Conservation (phyloP, 2,113 vertebrate species). For the Otus sunia region DNA sequence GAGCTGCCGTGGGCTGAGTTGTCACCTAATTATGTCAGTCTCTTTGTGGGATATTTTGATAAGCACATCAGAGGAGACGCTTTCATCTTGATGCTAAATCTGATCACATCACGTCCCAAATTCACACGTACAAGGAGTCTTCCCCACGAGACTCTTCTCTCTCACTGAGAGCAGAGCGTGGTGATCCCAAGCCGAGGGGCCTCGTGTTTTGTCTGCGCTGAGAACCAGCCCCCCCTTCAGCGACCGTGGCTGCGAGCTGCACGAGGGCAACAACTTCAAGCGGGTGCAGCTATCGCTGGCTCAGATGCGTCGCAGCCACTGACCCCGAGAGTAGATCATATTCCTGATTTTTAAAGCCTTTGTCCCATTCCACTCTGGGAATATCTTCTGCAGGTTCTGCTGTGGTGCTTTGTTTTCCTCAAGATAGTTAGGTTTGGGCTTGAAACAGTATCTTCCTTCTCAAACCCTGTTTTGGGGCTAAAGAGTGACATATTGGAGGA, state of each 20-base stretch:
- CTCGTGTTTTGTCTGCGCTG: not conserved
- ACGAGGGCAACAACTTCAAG: fast-evolving
- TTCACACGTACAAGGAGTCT: not conserved
- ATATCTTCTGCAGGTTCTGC: not conserved
- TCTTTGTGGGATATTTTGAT: constrained; percentile 58
- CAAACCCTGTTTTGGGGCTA: not conserved
- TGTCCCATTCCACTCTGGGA: not conserved
- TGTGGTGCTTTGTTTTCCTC: not conserved
- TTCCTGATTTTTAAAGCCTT: not conserved
- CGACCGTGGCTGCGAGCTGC: not conserved
- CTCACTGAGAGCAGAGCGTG: not conserved
- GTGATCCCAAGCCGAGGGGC: not conserved
- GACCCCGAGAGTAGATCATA: not conserved
- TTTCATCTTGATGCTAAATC: constrained; percentile 25
- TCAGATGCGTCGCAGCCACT: fast-evolving
- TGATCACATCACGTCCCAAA: not conserved
- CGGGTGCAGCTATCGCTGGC: not conserved
- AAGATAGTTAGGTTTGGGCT: not conserved
- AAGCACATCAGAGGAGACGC: constrained; percentile 5
- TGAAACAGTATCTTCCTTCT: not conserved
- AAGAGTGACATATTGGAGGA: not conserved
- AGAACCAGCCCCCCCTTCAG: not conserved
- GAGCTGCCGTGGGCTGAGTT: constrained; percentile 58
- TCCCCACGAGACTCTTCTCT: not conserved
- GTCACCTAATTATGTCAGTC: constrained; percentile 66